Evolutionary conservation across 1,140 invertebrate genomes (phyloP).

Genomic region (Cyrtorhinus lividipennis): DNA sequence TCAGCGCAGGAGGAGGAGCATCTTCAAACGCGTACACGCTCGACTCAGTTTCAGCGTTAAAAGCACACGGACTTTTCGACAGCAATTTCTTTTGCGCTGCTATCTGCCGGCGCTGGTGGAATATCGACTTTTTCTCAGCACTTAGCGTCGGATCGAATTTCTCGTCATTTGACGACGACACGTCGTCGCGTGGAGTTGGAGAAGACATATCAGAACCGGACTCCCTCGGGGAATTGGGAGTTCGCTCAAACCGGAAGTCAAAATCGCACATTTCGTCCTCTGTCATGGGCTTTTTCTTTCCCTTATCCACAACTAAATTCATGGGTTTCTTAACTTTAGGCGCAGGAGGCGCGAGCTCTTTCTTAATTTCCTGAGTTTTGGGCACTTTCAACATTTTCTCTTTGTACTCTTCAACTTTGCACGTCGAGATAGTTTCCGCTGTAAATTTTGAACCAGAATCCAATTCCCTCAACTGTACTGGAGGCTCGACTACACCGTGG

Average conservation of each 20-base stretch:
- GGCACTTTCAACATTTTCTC: constrained; percentile 16
- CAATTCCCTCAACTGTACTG: constrained; percentile 22
- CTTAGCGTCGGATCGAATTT: not conserved
- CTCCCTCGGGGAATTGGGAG: constrained; percentile 12
- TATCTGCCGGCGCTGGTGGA: constrained; percentile 30
- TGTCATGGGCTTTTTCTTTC: constrained; percentile 17
- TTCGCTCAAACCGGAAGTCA: constrained; percentile 21
- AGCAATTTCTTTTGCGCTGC: constrained; percentile 27
- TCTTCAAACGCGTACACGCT: constrained; percentile 56
- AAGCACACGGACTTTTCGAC: constrained; percentile 41
- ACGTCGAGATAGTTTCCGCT: constrained; percentile 22
- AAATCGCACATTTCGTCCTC: constrained; percentile 22
- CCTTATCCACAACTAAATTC: not conserved
- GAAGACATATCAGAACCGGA: constrained; percentile 20
- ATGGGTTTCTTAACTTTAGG: constrained; percentile 8
- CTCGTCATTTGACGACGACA: constrained; percentile 25
- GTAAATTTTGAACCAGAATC: constrained; percentile 16
- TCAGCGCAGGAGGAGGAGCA: constrained; percentile 31
- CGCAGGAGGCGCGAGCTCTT: constrained; percentile 3
- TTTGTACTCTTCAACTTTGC: constrained; percentile 23
- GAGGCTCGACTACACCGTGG: constrained; percentile 20
- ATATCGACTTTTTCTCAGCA: constrained; percentile 35
- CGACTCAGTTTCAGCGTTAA: constrained; percentile 51
- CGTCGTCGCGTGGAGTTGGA: constrained; percentile 22
- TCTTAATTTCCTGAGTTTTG: constrained; percentile 20